A percentile compares a stretch with the other conserved stretches of the same genome.
Conservation (phyloP, 2,888 invertebrate species). For the Bellardia bayeri region DNA sequence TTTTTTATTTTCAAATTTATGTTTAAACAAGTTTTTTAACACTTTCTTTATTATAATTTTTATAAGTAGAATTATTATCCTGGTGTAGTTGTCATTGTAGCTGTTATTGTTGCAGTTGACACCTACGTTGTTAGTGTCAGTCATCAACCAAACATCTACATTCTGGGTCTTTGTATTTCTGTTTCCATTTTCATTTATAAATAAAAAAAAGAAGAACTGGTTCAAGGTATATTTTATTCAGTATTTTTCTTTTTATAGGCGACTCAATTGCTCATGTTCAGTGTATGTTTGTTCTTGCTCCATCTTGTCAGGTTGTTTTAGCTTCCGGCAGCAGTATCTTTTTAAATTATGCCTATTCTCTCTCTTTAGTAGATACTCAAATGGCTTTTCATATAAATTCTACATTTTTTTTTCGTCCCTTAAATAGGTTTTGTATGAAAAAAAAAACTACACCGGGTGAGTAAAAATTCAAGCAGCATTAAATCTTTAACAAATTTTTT, state of each 20-base stretch:
- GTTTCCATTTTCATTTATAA: conserved; percentile 43
- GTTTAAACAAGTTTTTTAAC: conserved; percentile 3
- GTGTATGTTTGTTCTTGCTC: background rate
- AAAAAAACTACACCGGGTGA: background rate
- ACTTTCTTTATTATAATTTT: conserved; percentile 34
- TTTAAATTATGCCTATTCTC: conserved; percentile 61
- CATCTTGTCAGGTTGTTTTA: conserved; percentile 41
- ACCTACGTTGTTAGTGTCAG: conserved; percentile 49
- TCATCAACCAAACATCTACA: background rate
- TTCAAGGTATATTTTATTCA: conserved; percentile 54
- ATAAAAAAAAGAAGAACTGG: conserved; percentile 56
- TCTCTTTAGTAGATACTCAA: conserved; percentile 25
- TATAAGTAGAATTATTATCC: conserved; percentile 17
- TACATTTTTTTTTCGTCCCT: conserved; percentile 17
- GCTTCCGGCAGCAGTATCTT: conserved; percentile 57
- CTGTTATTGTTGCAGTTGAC: conserved; percentile 34
- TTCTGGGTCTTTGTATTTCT: conserved; percentile 1
- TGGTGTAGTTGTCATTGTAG: background rate
- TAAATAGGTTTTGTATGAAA: conserved; percentile 1
- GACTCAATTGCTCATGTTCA: background rate
- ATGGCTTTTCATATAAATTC: conserved; percentile 56
- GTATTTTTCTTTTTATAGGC: background rate
- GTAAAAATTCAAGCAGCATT: background rate
- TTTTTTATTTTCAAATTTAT: background rate
- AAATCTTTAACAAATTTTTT: background rate